Evolutionary conservation across 2,113 vertebrate species (phyloP).

Genomic region (Sterrhoptilus dennistouni): DNA sequence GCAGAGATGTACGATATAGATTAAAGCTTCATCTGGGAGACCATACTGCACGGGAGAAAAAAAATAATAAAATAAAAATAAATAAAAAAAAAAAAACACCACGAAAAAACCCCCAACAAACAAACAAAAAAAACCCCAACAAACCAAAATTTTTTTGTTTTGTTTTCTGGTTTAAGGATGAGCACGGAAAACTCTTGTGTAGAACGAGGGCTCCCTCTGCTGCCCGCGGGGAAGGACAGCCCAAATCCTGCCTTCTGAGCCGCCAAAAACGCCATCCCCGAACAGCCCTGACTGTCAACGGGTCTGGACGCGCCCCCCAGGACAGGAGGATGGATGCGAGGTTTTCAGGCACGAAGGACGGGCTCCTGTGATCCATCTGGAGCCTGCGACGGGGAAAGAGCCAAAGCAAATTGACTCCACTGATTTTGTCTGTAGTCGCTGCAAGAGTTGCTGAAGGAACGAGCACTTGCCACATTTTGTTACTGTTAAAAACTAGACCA

Average conservation of each 20-base stretch:
- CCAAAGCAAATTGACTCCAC: not conserved
- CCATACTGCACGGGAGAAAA: not conserved
- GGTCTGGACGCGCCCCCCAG: not conserved
- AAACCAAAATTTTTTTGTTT: not conserved
- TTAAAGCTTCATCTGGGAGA: conserved; percentile 67
- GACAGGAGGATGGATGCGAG: too few relatives aligned
- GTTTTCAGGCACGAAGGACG: not conserved
- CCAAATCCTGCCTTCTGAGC: not conserved
- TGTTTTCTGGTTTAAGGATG: not conserved
- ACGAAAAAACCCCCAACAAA: not conserved
- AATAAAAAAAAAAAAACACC: not conserved
- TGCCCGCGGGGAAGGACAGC: not conserved
- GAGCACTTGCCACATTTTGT: not conserved
- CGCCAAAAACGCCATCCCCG: not conserved
- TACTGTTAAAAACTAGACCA: not conserved
- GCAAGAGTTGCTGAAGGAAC: not conserved
- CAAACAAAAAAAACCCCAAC: not conserved
- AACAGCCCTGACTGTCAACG: not conserved
- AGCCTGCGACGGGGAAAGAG: not conserved
- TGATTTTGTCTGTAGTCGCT: not conserved
- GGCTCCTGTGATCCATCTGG: not conserved
- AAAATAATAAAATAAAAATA: not conserved
- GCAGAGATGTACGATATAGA: conserved; percentile 58
- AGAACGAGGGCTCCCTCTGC: conserved; percentile 70
- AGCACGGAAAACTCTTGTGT: not conserved